Evolutionary conservation across 1,140 invertebrate species (phyloP).

Genomic region (Eurosta solidaginis): DNA sequence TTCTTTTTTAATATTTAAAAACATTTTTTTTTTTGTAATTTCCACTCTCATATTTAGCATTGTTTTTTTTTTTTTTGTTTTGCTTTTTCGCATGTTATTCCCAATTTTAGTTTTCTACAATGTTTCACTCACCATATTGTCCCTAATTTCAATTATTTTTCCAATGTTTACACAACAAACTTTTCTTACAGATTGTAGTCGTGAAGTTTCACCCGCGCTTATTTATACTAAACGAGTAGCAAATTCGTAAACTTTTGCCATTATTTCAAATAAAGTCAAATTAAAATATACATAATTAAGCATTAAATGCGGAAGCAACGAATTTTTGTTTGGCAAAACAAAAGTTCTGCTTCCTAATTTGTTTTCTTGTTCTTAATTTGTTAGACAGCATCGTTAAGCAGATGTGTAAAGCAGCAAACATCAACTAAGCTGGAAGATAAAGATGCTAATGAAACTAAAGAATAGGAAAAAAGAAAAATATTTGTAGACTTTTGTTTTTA

Average conservation of each 20-base stretch:
- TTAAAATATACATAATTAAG: neutral
- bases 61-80: too few species aligned
- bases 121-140: too few species aligned
- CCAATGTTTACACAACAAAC: neutral
- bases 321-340: neutral
- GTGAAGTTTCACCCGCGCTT: neutral
- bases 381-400: neutral
- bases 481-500: neutral
- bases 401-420: neutral
- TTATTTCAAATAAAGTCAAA: neutral
- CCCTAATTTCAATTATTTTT: neutral
- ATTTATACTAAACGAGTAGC: neutral
- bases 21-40: too few species aligned
- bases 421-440: neutral
- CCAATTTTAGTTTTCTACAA: too few species aligned
- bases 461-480: neutral
- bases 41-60: too few species aligned
- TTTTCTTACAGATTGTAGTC: neutral
- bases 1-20: neutral
- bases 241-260: neutral
- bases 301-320: slow-evolving; percentile 6
- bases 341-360: neutral
- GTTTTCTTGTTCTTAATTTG: neutral
- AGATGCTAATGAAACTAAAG: neutral
- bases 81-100: too few species aligned